Evolutionary conservation across 2,888 invertebrate species (phyloP).

Genomic region (Nyleta sp.): DNA sequence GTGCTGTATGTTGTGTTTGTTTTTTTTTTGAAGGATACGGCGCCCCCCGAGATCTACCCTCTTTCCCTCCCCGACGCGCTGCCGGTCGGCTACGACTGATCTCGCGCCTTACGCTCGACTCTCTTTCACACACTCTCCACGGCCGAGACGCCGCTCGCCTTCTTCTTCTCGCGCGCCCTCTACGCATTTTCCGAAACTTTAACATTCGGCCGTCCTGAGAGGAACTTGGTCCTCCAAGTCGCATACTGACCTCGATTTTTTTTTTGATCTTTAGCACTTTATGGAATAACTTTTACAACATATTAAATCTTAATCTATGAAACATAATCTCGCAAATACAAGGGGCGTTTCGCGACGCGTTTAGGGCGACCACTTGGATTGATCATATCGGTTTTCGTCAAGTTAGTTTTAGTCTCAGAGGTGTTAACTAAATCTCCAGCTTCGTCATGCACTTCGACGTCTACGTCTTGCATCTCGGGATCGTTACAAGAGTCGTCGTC

Average conservation of each 20-base stretch:
- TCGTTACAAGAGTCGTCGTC: neutral
- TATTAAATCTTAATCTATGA: neutral
- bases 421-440: too few relatives aligned
- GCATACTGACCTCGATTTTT: neutral
- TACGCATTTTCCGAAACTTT: neutral
- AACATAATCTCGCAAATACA: conserved; percentile 2
- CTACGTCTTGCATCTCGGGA: neutral
- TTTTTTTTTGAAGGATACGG: too few relatives aligned
- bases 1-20: too few relatives aligned
- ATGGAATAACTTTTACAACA: neutral
- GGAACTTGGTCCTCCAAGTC: neutral
- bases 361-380: neutral
- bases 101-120: too few relatives aligned
- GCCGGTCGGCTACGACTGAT: too few relatives aligned
- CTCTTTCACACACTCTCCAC: too few relatives aligned
- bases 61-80: too few relatives aligned
- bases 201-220: neutral
- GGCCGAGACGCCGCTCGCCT: too few relatives aligned
- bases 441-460: neutral
- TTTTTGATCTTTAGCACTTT: neutral
- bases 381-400: neutral
- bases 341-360: neutral
- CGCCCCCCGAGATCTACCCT: too few relatives aligned
- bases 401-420: too few relatives aligned
- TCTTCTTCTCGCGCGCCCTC: neutral